Evolutionary conservation across 1,140 invertebrate species (phyloP).

Genomic region (Megalopta genalis): DNA sequence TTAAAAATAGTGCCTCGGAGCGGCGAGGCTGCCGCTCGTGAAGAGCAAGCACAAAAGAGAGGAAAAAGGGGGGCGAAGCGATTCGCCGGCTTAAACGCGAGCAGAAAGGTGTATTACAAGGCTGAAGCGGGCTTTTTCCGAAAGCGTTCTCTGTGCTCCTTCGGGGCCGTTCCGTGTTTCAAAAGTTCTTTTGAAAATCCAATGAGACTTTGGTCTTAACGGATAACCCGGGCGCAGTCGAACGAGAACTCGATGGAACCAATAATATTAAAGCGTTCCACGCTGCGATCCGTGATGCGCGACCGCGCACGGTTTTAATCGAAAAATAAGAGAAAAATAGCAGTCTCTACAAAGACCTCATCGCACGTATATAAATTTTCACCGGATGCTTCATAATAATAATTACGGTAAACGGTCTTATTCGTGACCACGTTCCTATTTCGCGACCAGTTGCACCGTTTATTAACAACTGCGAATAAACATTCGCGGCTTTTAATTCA

Average conservation of each 20-base stretch:
- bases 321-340: background rate
- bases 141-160: conserved; percentile 16
- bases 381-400: no score
- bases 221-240: conserved; percentile 21
- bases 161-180: conserved; percentile 5
- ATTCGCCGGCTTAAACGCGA: conserved; percentile 29
- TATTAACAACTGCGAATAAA: no score
- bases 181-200: conserved; percentile 41
- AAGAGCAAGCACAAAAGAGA: background rate
- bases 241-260: conserved; percentile 22
- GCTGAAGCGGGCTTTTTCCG: conserved; percentile 22
- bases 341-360: background rate
- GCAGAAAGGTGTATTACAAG: conserved; percentile 38
- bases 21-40: background rate
- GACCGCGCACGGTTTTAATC: conserved; percentile 1
- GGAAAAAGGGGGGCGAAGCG: background rate
- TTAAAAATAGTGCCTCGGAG: conserved; percentile 45
- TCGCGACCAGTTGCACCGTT: no score
- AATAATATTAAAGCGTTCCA: conserved; percentile 29
- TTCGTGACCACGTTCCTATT: no score
- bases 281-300: background rate
- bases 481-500: no score
- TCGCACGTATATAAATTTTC: no score
- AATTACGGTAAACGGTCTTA: no score
- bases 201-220: conserved; percentile 33